Base-by-base conservation (phyloP, 2,888 invertebrate species). In the Malthinus seriepunctatus region DNA sequence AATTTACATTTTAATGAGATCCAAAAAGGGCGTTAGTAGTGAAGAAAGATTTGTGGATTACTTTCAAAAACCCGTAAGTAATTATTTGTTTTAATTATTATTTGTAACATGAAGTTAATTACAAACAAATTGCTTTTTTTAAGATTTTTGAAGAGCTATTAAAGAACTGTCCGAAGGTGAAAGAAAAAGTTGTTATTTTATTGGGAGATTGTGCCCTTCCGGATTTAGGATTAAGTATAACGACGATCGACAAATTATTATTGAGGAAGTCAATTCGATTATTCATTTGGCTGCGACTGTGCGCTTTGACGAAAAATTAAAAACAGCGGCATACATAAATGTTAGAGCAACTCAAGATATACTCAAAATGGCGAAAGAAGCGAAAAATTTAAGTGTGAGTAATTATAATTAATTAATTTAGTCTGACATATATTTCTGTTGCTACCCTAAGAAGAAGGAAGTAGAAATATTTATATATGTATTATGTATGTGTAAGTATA, bases 221-320 rank as follows among this genome's bases (percentile, higher is more conserved):
- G 12, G 80, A 80, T 60, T 72, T 87, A 35, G 86, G 84, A 32
- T 70, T 86, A 44, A 79, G 77, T 58, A n/a, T n/a, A 69, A 76
- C 1, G 74, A 80, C 23, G 83, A 85, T 68, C 82, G 83, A 63
- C 71, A 77, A 42, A 68, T 74, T 14, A 67, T 85, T 14, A 73
- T 76, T 32, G 77, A 82, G 10, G 81, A 87, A 65, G 85, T 89
- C 37, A 78, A 82, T 50, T 79, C 89, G 46, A 85, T 91, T 9
- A 86, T 91, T 73, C 90, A 91, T 73, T 86, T 86, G 46, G 91
- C 90, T 1, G 91, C 90, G 1, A 90, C 90, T 1, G 87, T 91
- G 14, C 81, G 85, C 63, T 91, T 92, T 72, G 88, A 90, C 71
- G 90, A 91, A 71, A 83, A 83, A 46, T 76, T 92, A 8, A 82